These are phyloP conservation scores for Littorina saxatilis DNA, from an alignment of 1,140 invertebrate species.

Conservation along the genomic window DNA sequence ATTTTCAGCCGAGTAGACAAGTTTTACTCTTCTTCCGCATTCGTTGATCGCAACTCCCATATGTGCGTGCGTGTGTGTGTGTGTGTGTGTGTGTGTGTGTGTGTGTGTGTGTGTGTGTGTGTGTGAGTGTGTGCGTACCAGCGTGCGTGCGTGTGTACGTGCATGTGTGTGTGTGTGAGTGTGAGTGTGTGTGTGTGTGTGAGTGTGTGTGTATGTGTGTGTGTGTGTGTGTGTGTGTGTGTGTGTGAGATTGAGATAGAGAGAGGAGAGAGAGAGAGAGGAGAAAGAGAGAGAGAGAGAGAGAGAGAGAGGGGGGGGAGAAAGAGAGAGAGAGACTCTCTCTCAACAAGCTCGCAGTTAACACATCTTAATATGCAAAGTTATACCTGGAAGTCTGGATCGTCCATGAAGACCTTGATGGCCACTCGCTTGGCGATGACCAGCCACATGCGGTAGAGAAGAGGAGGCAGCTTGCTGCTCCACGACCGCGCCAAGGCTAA, in stretches of 20 bases:
- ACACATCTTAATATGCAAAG: too few species aligned
- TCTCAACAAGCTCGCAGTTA: too few species aligned
- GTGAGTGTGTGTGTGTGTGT: constrained; percentile 2
- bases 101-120: constrained; percentile 1
- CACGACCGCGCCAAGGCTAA: constrained; percentile 53
- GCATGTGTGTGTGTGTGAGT: not conserved
- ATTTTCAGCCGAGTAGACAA: not conserved
- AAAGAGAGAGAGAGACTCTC: too few species aligned
- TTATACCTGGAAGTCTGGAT: constrained; percentile 56
- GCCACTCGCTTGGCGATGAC: constrained; percentile 66
- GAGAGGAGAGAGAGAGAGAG: too few species aligned
- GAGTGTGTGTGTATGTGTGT: not conserved
- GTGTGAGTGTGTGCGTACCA: not conserved
- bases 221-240: not conserved
- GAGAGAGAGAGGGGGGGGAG: too few species aligned
- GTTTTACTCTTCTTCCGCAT: not conserved
- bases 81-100: not conserved
- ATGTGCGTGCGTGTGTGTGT: constrained; percentile 4
- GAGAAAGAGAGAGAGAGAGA: too few species aligned
- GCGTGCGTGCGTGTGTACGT: not conserved
- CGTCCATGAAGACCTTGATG: constrained; percentile 58
- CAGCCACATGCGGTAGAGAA: constrained; percentile 67
- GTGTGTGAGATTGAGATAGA: too few species aligned
- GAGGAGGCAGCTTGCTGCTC: constrained; percentile 53
- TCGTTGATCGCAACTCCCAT: not conserved